Evolutionary conservation across 2,888 invertebrate genomes (phyloP).

Genomic region (Portevinia maculata): DNA sequence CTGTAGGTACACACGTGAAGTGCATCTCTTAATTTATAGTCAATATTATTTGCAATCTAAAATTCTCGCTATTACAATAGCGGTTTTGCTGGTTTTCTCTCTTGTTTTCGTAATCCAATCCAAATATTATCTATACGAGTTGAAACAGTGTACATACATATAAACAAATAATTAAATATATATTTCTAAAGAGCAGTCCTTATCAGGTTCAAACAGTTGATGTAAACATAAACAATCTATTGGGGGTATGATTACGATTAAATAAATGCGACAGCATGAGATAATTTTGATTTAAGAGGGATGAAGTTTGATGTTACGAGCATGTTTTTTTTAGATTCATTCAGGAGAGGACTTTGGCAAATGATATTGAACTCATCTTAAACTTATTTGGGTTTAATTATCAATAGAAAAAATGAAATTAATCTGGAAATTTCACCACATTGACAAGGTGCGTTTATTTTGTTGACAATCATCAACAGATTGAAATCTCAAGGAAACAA

Average conservation of each 20-base stretch:
- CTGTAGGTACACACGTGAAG: no score
- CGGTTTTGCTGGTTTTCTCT: no score
- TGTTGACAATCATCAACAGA: no score
- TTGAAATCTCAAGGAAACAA: background rate
- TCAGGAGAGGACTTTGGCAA: background rate
- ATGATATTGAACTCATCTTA: slow-evolving; percentile 1
- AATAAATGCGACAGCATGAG: slow-evolving; percentile 16
- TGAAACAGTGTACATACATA: background rate
- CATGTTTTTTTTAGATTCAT: no score
- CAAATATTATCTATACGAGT: background rate
- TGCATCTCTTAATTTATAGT: no score
- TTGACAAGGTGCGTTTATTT: background rate
- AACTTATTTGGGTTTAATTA: background rate
- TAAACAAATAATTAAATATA: slow-evolving; percentile 22
- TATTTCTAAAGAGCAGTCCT: slow-evolving; percentile 20
- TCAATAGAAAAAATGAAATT: slow-evolving; percentile 6
- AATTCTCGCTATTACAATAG: no score
- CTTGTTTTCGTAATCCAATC: slow-evolving; percentile 10
- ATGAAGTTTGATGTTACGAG: background rate
- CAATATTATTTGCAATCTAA: no score
- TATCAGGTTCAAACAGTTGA: slow-evolving; percentile 20
- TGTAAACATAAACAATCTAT: slow-evolving; percentile 44
- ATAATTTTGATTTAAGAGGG: background rate
- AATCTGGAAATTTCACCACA: slow-evolving; percentile 17
- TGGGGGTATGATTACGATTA: slow-evolving; percentile 39